These are phyloP conservation scores for Vicugna pacos DNA, from an alignment of 2,113 vertebrate genomes.

Conservation along the genomic window DNA sequence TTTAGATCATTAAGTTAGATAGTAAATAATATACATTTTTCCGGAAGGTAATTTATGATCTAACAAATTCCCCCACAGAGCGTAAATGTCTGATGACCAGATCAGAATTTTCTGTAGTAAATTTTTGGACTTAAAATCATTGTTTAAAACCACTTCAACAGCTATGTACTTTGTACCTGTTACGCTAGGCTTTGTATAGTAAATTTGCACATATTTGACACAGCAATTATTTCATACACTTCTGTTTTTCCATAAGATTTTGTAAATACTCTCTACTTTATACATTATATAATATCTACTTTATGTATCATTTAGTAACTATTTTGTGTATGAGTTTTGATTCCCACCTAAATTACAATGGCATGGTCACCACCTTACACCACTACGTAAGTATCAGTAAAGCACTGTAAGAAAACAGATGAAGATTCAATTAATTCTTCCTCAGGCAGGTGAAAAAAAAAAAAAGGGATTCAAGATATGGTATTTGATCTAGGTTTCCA, in stretches of 20 bases:
- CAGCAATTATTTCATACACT: neutral
- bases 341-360: neutral
- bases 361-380: neutral
- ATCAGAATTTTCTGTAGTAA: slow-evolving; percentile 38
- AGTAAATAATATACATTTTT: slow-evolving; percentile 86
- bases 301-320: neutral
- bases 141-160: slow-evolving; percentile 57
- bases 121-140: slow-evolving; percentile 33
- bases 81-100: slow-evolving; percentile 31
- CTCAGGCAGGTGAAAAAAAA: neutral
- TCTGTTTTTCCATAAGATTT: neutral
- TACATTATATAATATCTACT: neutral
- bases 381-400: neutral
- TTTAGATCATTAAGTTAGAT: slow-evolving; percentile 85
- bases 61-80: slow-evolving; percentile 51
- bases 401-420: neutral
- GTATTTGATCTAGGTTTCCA: neutral
- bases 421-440: neutral
- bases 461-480: neutral
- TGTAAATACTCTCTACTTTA: neutral
- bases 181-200: neutral
- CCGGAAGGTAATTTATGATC: slow-evolving; percentile 72
- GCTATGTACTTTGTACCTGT: neutral
- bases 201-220: neutral
- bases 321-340: slow-evolving; percentile 4